Conservation (phyloP, 2,888 invertebrate genomes). For the Noctua comes region DNA sequence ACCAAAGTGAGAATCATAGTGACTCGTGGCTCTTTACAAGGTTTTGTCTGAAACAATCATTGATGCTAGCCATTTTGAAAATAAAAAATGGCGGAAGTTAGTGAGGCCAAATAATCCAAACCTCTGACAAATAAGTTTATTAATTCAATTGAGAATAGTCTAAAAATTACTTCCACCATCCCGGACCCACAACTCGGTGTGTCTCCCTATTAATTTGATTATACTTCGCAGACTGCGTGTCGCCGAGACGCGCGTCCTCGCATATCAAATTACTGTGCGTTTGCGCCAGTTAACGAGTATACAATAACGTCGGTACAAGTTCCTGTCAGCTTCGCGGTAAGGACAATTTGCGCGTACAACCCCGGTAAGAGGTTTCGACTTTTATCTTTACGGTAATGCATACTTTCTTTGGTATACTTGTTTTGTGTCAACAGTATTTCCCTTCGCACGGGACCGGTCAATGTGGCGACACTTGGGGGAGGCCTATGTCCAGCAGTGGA, state of each 20-base stretch:
- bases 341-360: slow-evolving; percentile 76
- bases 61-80: no score
- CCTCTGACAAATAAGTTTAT: neutral
- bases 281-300: slow-evolving; percentile 19
- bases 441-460: no score
- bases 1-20: no score
- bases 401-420: slow-evolving; percentile 68
- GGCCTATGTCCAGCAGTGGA: no score
- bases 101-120: neutral
- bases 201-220: slow-evolving; percentile 46
- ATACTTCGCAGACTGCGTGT: slow-evolving; percentile 50
- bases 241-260: slow-evolving; percentile 47
- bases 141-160: neutral
- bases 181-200: neutral
- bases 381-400: slow-evolving; percentile 86
- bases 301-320: neutral
- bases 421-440: neutral
- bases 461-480: no score
- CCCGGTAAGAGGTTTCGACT: slow-evolving; percentile 81
- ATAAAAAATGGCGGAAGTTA: neutral
- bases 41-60: no score
- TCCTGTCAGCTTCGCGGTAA: slow-evolving; percentile 53
- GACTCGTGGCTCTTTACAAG: no score
- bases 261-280: slow-evolving; percentile 56
- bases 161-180: neutral